Evolutionary conservation across 2,797 vertebrate genomes (phyloP), one percentile per base, ranked within the genome.

Genomic region (Betta splendens): DNA sequence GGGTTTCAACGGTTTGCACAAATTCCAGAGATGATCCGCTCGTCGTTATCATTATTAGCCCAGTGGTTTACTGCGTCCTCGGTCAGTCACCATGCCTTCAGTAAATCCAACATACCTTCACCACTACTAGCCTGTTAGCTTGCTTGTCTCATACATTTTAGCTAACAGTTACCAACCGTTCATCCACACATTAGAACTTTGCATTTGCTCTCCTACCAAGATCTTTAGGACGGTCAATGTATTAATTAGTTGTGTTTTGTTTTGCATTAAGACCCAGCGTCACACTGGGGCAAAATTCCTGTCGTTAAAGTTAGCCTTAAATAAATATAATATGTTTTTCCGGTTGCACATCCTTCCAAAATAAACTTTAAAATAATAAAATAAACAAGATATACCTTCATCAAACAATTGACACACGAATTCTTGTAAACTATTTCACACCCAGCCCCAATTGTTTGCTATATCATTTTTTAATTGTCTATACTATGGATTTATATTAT

Each of bases 51-150:
- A 26, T 40, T 18, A 57, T 52, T 44, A 57, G 69, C 68, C 29
- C 47, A 40, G 68, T 33, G 28, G 58, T 48, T 62, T 45, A 67
- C 31, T 69, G 40, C 35, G 48, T 64, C 50, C 38, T 45, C n/a
- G 35, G 40, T 51, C 57, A 38, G 22, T 62, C 64, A 79, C 39
- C 33, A 12, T 33, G 46, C 21, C 29, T 61, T 49, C 61, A 40
- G 46, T 25, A 18, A 50, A 64, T 25, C 53, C 0, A 31, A 64
- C 31, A 13, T 37, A 42, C 33, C 26, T 39, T 57, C 9, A 47
- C 29, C 38, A 0, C 35, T 15, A 74, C 52, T 66, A 60, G 76
- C 80, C n/a, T 12, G 51, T 48, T 67, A 49, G 79, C 63, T 37
- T 4, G 17, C 21, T 36, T 16, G 8, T 29, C 0, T 5, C 18